Percentiles rank a stretch among this genome's conserved stretches.
phyloP scores from a whole-genome alignment of 2,888 invertebrate species.

The Drosophila yooni region DNA sequence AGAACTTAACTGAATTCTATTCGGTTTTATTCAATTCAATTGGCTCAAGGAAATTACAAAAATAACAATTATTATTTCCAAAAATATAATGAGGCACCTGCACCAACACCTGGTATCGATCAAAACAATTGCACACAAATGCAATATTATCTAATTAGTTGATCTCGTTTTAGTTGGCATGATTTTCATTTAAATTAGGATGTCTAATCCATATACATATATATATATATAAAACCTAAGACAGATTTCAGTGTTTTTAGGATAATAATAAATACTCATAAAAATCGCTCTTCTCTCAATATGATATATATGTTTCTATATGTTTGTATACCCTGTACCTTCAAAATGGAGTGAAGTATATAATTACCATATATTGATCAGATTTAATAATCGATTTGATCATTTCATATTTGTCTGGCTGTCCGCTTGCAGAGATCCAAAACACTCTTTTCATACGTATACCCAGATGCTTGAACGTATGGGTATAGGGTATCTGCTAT shows the following conservation, averaged over 20 bases:
- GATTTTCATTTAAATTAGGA: constrained; percentile 7
- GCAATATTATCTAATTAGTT: constrained; percentile 10
- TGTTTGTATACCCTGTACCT: not conserved
- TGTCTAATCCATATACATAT: too few species aligned
- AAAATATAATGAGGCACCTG: constrained; percentile 11
- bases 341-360: not conserved
- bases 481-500: not conserved
- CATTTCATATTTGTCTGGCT: not conserved
- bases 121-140: constrained; percentile 14
- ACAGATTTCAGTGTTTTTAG: not conserved
- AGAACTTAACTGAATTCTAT: constrained; percentile 15
- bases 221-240: not conserved
- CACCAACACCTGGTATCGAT: constrained; percentile 16
- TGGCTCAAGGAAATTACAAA: constrained; percentile 8
- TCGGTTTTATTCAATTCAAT: constrained; percentile 13
- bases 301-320: not conserved
- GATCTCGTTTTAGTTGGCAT: constrained; percentile 23
- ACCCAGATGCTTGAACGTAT: not conserved
- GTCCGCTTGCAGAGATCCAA: not conserved
- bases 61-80: constrained; percentile 17
- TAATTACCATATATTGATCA: not conserved
- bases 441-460: not conserved
- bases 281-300: not conserved
- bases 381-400: not conserved
- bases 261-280: not conserved